Base-by-base conservation (phyloP, 2,888 invertebrate genomes). In the Drosophila barbarae region DNA sequence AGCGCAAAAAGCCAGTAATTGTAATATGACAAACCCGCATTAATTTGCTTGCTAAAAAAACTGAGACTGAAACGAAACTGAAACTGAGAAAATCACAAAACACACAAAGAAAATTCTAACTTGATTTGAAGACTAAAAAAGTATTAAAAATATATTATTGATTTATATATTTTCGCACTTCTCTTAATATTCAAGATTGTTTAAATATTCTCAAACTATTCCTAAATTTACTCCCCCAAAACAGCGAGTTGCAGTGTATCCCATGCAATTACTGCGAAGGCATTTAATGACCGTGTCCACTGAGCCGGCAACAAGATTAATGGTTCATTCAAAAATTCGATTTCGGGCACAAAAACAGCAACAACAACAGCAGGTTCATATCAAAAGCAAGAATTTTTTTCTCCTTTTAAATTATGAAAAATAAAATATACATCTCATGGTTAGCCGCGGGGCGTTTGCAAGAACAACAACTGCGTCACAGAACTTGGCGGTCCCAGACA, bases 301-400 rank as follows among this genome's bases (percentile, higher is more conserved):
- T 68, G 55, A 64, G 81, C 81, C 76, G 84, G 77, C 77, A 78
- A 72, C 76, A 85, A 82, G 82, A 82, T 85, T 82, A 84, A 82
- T 82, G 86, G 83, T 79, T 79, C 83, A 85, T 85, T 82, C 84
- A 82, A 85, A 84, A 85, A 82, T 82, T 82, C 77, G 84, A 84
- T 82, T 84, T 85, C 71, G 73, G 72, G 46, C 50, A 66, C 41
- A 53, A 47, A 71, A 73, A 71, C 56, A 77, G 68, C 53, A 74
- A 75, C 65, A 73, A 72, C 59, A 76, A 70, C 57, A 69, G 69
- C 83, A 78, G 79, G 73, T 78, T 82, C 79, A 73, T 76, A 84
- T 74, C 79, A 32, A 78, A 84, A 18, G 39, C 41, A 18, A 26
- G n/a, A n/a, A n/a, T 26, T 42, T 42, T 61, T 61, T 63, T 46